Conservation (phyloP, 2,113 vertebrate species). For the Calyptomena viridis region DNA sequence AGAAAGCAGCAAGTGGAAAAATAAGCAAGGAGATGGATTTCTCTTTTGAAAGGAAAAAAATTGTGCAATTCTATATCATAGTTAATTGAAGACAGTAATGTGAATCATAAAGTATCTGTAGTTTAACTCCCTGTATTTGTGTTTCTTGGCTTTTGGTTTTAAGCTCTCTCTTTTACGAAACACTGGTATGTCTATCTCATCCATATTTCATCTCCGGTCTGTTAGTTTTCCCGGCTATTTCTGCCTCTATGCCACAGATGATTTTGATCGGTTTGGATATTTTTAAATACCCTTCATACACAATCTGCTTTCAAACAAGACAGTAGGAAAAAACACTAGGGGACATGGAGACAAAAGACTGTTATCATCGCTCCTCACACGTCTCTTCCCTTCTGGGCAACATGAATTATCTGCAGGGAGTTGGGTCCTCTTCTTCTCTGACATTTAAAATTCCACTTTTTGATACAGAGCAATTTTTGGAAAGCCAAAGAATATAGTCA, state of each 20-base stretch:
- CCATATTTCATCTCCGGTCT: constrained; percentile 51
- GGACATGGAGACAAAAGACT: background rate
- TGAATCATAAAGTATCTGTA: constrained; percentile 32
- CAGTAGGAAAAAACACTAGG: background rate
- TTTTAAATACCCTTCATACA: constrained; percentile 43
- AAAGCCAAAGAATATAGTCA: background rate
- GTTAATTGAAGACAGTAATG: constrained; percentile 41
- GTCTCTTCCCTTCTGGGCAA: background rate
- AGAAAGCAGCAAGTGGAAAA: constrained; percentile 62
- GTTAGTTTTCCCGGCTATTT: constrained; percentile 40
- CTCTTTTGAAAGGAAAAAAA: constrained; percentile 35
- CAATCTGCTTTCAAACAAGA: constrained; percentile 48
- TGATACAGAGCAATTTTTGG: background rate
- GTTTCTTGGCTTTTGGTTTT: constrained; percentile 21
- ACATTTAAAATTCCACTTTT: background rate
- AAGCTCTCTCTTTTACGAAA: constrained; percentile 35
- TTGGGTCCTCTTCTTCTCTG: background rate
- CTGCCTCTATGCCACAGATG: constrained; percentile 35
- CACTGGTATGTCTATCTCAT: constrained; percentile 10
- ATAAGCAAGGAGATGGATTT: constrained; percentile 58
- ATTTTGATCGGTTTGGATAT: constrained; percentile 51
- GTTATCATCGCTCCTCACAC: background rate
- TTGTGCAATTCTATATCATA: background rate
- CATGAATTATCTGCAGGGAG: background rate
- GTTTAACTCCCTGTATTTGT: constrained; percentile 41